A percentile compares a stretch with the other conserved stretches of the same genome.
Evolutionary conservation across 2,888 invertebrate species (phyloP).

Genomic region (Conistra vaccinii): DNA sequence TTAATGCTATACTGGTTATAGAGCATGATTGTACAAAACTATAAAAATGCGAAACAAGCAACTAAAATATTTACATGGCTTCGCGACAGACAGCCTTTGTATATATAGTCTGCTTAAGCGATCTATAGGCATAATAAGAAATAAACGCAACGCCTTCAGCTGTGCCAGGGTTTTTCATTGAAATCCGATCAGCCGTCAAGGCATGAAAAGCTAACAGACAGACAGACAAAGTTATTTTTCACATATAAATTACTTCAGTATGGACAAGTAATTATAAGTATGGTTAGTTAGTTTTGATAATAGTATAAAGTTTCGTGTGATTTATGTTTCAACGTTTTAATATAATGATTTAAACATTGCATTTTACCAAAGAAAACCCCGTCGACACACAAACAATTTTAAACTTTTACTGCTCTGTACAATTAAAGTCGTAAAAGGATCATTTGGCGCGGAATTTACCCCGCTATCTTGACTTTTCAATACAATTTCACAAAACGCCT

Average conservation of each 20-base stretch:
- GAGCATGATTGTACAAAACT: neutral
- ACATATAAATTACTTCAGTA: neutral
- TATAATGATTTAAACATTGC: no score
- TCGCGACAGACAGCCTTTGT: neutral
- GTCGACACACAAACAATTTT: neutral
- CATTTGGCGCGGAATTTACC: neutral
- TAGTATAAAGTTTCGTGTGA: neutral
- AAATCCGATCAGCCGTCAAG: neutral
- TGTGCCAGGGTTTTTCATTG: neutral
- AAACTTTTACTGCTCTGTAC: neutral
- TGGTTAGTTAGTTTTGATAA: neutral
- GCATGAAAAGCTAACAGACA: neutral
- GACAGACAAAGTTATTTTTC: neutral
- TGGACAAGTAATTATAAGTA: neutral
- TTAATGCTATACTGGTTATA: slow-evolving; percentile 4
- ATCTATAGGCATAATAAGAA: neutral
- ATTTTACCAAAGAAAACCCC: no score
- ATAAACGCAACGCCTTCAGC: neutral
- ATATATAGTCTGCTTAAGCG: neutral
- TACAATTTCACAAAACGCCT: neutral
- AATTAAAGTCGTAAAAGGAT: neutral
- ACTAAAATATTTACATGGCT: neutral
- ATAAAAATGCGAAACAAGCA: neutral
- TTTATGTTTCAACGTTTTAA: neutral
- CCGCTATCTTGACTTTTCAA: neutral